Percentiles rank a stretch among this genome's conserved stretches.
Evolutionary conservation across 2,888 invertebrate genomes (phyloP).

Genomic region (Iphiclides podalirius): DNA sequence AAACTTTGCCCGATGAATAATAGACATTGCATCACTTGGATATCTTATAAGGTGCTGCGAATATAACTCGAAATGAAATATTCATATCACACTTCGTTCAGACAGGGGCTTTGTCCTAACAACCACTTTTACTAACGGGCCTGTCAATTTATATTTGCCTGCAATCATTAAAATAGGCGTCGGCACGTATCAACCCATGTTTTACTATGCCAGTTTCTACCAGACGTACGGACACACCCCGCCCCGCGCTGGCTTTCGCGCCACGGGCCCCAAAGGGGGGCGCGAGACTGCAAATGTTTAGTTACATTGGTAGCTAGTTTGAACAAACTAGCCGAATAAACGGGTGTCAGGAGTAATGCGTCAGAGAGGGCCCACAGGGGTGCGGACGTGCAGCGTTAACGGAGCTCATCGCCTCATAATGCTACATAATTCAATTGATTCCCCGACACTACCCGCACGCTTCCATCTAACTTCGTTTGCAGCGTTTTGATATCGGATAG

Average conservation of each 20-base stretch:
- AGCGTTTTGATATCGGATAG: conserved; percentile 79
- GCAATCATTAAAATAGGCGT: conserved; percentile 61
- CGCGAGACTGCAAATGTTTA: conserved; percentile 30
- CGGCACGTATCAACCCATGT: conserved; percentile 43
- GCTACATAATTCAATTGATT: conserved; percentile 78
- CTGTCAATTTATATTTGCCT: conserved; percentile 77
- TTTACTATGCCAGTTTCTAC: conserved; percentile 35
- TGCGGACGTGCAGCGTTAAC: conserved; percentile 69
- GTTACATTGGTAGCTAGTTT: conserved; percentile 35
- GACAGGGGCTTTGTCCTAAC: conserved; percentile 61
- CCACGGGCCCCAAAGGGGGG: conserved; percentile 35
- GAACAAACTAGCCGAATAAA: conserved; percentile 64
- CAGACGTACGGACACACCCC: conserved; percentile 30
- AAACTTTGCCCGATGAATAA: neutral
- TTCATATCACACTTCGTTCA: conserved; percentile 65
- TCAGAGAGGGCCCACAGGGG: conserved; percentile 56
- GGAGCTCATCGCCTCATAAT: conserved; percentile 72
- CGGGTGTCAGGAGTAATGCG: conserved; percentile 74
- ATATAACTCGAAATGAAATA: conserved; percentile 48
- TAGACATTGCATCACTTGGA: conserved; percentile 20
- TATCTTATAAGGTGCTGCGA: conserved; percentile 13
- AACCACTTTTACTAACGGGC: conserved; percentile 63
- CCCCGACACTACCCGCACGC: conserved; percentile 77
- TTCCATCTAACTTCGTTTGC: conserved; percentile 74
- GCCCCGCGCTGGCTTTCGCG: conserved; percentile 30